These are phyloP conservation scores for Poecile atricapillus DNA, from an alignment of 2,113 vertebrate genomes.

Conservation along the genomic window DNA sequence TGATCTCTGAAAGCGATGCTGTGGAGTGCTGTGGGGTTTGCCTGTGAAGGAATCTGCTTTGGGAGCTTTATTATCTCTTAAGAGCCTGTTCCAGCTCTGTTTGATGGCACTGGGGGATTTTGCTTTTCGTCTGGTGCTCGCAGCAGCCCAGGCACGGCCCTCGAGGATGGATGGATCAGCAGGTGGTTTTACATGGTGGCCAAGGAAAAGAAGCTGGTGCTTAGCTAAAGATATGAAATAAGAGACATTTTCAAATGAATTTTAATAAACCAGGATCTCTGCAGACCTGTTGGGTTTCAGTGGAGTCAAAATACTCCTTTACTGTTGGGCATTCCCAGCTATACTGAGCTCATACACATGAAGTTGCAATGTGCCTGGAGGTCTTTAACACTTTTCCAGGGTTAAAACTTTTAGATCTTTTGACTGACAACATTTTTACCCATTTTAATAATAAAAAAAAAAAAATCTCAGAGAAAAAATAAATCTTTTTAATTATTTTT, in stretches of 20 bases:
- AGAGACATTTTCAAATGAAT: not conserved
- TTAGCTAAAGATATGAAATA: not conserved
- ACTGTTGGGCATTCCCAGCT: not conserved
- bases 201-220: not conserved
- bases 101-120: not conserved
- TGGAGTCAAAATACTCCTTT: not conserved
- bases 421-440: not conserved
- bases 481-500: no score
- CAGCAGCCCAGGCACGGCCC: not conserved
- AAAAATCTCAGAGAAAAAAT: no score
- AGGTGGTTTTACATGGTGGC: not conserved
- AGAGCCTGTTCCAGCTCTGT: not conserved
- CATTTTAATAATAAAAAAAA: not conserved
- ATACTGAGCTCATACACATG: rapidly evolving
- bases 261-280: not conserved
- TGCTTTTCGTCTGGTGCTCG: not conserved
- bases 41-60: not conserved
- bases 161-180: not conserved
- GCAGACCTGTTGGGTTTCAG: not conserved
- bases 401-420: not conserved
- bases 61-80: not conserved
- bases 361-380: not conserved
- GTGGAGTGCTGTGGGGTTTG: not conserved
- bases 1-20: not conserved
- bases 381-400: not conserved